A percentile compares a stretch with the other conserved stretches of the same genome.
Conservation (phyloP, 2,797 vertebrate species). For the Cryptoprocta ferox region DNA sequence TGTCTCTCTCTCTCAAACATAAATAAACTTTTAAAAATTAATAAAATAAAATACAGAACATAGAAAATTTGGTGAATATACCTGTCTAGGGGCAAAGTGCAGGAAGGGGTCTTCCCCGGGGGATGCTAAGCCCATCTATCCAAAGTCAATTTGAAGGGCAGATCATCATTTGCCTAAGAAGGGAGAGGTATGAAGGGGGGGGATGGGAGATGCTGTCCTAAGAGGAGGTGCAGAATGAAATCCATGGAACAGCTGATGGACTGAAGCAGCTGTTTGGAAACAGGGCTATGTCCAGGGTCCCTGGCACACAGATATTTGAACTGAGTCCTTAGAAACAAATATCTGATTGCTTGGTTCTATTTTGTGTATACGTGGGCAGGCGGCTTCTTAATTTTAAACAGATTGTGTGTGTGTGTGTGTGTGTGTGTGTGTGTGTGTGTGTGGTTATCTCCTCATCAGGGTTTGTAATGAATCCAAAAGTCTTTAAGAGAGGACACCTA, state of each 20-base stretch:
- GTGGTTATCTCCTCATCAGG: not conserved
- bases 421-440: not conserved
- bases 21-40: too few species aligned
- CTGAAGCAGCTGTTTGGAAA: fast-evolving
- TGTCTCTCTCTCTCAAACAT: too few species aligned
- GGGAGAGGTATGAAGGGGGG: not conserved
- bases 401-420: too few species aligned
- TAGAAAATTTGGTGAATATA: not conserved
- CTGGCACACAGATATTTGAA: fast-evolving
- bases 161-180: not conserved
- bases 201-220: too few species aligned
- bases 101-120: not conserved
- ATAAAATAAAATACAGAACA: not conserved
- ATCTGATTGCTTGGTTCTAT: not conserved
- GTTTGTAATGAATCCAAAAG: not conserved
- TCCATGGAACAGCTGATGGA: fast-evolving
- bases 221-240: fast-evolving
- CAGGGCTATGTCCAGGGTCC: not conserved
- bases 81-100: not conserved
- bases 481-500: not conserved
- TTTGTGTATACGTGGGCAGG: not conserved
- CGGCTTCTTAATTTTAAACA: too few species aligned
- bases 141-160: not conserved
- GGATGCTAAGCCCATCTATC: not conserved
- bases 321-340: not conserved